Percentiles rank a stretch among this genome's conserved stretches.
Conservation (phyloP, 2,113 vertebrate genomes). For the Perognathus longimembris region DNA sequence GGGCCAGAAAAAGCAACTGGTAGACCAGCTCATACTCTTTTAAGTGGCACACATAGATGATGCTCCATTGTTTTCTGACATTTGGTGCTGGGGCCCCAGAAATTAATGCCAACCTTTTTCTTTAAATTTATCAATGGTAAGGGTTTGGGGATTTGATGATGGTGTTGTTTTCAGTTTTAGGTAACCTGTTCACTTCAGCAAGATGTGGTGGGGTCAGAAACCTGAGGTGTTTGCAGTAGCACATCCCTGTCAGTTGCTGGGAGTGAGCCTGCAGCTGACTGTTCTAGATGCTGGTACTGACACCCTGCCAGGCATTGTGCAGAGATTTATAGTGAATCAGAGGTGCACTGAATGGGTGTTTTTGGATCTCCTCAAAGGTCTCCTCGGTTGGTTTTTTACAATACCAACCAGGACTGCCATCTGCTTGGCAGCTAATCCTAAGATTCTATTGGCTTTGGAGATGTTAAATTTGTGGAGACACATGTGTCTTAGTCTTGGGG, state of each 20-base stretch:
- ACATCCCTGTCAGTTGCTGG: background rate
- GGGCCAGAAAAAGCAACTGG: background rate
- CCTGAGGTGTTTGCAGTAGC: background rate
- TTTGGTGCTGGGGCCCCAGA: background rate
- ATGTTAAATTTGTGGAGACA: background rate
- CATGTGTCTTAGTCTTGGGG: background rate
- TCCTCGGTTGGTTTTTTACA: background rate
- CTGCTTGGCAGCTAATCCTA: background rate
- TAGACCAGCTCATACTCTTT: background rate
- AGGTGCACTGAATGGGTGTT: background rate
- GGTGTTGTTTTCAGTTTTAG: background rate
- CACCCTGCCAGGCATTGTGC: background rate
- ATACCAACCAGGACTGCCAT: background rate
- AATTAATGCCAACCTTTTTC: background rate
- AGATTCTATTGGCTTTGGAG: constrained; percentile 20
- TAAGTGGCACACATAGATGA: background rate
- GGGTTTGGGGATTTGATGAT: no score
- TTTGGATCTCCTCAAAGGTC: constrained; percentile 17
- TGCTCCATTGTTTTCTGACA: background rate
- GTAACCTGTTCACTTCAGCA: background rate
- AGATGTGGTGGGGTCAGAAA: background rate
- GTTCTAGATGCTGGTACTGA: accelerated
- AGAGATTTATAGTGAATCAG: background rate
- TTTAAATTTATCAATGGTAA: constrained; percentile 1
- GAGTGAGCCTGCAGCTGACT: background rate